These are phyloP conservation scores for Tetramorium bicarinatum DNA, from an alignment of 2,888 invertebrate species.

Conservation along the genomic window DNA sequence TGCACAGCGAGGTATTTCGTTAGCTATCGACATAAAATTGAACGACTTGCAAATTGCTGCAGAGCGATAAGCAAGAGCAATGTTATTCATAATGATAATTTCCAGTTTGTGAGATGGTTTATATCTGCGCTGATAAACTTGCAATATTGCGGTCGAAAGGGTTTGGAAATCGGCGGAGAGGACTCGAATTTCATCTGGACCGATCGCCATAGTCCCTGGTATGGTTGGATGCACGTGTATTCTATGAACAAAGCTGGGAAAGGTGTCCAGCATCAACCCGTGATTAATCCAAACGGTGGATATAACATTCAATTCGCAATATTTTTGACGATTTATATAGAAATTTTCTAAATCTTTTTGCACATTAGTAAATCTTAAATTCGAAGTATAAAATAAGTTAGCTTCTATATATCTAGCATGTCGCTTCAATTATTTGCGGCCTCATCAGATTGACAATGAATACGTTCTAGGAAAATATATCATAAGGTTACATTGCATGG, in stretches of 20 bases:
- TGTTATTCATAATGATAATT: slow-evolving; percentile 36
- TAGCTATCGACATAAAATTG: background rate
- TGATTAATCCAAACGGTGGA: slow-evolving; percentile 83
- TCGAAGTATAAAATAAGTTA: background rate
- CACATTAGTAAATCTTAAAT: background rate
- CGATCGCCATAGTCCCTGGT: slow-evolving; percentile 82
- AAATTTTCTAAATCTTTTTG: slow-evolving; percentile 6
- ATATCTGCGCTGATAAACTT: slow-evolving; percentile 84
- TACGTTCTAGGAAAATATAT: slow-evolving; percentile 86
- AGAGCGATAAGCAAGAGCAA: background rate
- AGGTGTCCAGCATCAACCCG: slow-evolving; percentile 82
- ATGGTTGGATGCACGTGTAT: slow-evolving; percentile 87
- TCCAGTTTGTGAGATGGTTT: slow-evolving; percentile 84
- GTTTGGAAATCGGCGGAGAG: slow-evolving; percentile 80
- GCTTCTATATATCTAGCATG: background rate
- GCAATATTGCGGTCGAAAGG: slow-evolving; percentile 83
- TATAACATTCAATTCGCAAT: background rate
- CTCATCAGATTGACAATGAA: background rate
- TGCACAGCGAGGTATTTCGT: slow-evolving; percentile 81
- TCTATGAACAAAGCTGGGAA: slow-evolving; percentile 85
- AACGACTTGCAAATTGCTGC: background rate
- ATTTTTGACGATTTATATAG: background rate
- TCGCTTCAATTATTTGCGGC: background rate
- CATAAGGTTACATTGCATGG: slow-evolving; percentile 87
- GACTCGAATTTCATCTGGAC: slow-evolving; percentile 81